Percentiles rank a stretch among this genome's conserved stretches.
These are phyloP conservation scores for Forbesichthys agassizii DNA, from an alignment of 2,113 vertebrate species.

Conservation along the genomic window DNA sequence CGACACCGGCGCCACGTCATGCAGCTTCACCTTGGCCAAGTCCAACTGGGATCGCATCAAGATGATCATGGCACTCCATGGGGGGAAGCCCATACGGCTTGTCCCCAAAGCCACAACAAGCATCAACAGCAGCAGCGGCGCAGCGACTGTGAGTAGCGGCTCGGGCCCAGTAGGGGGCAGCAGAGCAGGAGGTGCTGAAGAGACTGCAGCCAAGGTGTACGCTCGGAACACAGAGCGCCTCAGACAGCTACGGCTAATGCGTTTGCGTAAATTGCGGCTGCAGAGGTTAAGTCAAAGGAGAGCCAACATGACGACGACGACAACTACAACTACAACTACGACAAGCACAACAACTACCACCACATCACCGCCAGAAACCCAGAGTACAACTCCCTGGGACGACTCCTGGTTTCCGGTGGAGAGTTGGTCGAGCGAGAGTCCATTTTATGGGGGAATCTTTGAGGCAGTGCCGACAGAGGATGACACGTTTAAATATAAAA, in stretches of 20 bases:
- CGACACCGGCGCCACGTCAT: conserved; percentile 87
- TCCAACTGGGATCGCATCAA: conserved; percentile 98
- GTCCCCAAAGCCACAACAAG: conserved; percentile 32
- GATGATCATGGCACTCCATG: conserved; percentile 88
- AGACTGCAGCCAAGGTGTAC: background rate
- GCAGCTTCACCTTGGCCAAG: conserved; percentile 87
- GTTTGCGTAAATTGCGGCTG: conserved; percentile 49
- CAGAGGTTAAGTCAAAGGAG: conserved; percentile 38
- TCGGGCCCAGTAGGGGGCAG: background rate
- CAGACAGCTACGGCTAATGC: conserved; percentile 54
- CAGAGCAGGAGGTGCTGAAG: background rate
- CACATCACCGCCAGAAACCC: conserved; percentile 29
- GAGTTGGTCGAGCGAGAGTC: conserved; percentile 48
- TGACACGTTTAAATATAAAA: conserved; percentile 68
- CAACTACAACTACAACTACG: background rate
- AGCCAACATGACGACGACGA: conserved; percentile 21
- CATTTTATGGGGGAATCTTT: conserved; percentile 54
- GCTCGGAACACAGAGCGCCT: conserved; percentile 41
- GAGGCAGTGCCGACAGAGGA: conserved; percentile 69
- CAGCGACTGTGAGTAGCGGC: background rate
- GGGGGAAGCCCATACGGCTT: conserved; percentile 83
- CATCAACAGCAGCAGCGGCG: conserved; percentile 2
- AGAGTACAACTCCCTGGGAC: conserved; percentile 68
- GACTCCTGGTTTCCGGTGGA: conserved; percentile 72
- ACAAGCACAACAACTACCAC: conserved; percentile 29